Evolutionary conservation across 2,113 vertebrate species (phyloP).

Genomic region (Anolis sagrei): DNA sequence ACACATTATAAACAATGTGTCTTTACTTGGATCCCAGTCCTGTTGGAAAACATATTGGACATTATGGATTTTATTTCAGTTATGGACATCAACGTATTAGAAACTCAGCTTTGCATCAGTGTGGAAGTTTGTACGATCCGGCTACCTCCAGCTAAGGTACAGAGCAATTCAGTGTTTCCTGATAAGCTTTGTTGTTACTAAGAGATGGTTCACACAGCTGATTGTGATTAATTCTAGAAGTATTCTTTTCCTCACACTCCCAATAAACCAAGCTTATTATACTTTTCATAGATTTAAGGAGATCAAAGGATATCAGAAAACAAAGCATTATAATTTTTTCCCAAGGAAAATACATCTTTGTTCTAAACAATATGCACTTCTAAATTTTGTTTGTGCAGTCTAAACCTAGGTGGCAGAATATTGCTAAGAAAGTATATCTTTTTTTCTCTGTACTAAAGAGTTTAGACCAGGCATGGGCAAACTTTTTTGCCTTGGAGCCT

Average conservation of each 20-base stretch:
- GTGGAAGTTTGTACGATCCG: conserved; percentile 79
- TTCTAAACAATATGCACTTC: not conserved
- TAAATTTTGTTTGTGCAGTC: no score
- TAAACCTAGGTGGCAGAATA: not conserved
- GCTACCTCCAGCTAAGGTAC: conserved; percentile 81
- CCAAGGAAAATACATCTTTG: not conserved
- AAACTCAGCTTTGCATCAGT: conserved; percentile 85
- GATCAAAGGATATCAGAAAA: not conserved
- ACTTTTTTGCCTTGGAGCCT: no score
- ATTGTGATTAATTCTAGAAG: not conserved
- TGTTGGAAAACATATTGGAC: not conserved
- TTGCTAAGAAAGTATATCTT: not conserved
- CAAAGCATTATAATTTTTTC: no score
- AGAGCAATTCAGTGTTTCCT: not conserved
- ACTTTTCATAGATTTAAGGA: conserved; percentile 30
- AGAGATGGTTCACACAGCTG: not conserved
- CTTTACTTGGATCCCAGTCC: no score
- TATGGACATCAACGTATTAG: conserved; percentile 81
- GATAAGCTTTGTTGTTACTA: conserved; percentile 35
- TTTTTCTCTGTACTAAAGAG: not conserved
- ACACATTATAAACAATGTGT: no score
- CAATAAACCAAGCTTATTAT: not conserved
- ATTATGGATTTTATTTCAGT: conserved; percentile 71
- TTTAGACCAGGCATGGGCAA: no score
- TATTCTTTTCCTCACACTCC: no score